These are phyloP conservation scores for Hirtodrosophila duncani DNA, from an alignment of 2,888 invertebrate species.

Conservation along the genomic window DNA sequence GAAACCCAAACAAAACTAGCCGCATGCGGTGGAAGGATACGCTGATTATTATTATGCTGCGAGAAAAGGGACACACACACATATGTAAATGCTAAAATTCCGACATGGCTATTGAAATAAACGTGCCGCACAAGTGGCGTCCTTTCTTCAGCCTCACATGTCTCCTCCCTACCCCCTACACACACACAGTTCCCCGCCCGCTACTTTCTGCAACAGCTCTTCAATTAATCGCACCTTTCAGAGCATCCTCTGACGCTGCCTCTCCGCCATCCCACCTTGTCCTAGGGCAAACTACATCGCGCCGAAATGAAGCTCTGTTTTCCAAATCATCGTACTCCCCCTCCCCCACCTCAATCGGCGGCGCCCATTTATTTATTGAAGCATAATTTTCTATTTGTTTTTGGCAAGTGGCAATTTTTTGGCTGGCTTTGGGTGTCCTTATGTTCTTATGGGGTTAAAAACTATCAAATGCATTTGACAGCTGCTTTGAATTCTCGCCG, in stretches of 20 bases:
- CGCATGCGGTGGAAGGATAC: conserved; percentile 31
- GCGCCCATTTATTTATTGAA: conserved; percentile 64
- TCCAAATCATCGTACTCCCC: not conserved
- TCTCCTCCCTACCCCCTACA: not conserved
- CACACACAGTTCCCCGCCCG: not conserved
- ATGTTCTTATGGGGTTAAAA: conserved; percentile 25
- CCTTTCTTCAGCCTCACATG: too few relatives aligned
- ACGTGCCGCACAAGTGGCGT: conserved; percentile 28
- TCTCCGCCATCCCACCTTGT: not conserved
- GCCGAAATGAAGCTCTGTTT: conserved; percentile 49
- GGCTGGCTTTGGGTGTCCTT: not conserved
- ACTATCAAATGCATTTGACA: conserved; percentile 68
- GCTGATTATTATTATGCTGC: conserved; percentile 58
- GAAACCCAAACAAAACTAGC: conserved; percentile 53
- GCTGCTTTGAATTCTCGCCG: conserved; percentile 54
- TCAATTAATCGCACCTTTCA: conserved; percentile 75
- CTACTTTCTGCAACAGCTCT: conserved; percentile 40
- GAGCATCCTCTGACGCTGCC: conserved; percentile 13
- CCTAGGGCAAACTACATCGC: too few relatives aligned
- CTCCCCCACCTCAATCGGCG: not conserved
- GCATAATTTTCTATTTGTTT: conserved; percentile 60
- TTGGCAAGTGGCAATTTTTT: not conserved
- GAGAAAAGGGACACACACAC: conserved; percentile 31
- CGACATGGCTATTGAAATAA: conserved; percentile 44
- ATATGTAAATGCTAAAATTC: not conserved